Conservation (phyloP, 2,888 invertebrate species). For the Rhogogaster chlorosoma region DNA sequence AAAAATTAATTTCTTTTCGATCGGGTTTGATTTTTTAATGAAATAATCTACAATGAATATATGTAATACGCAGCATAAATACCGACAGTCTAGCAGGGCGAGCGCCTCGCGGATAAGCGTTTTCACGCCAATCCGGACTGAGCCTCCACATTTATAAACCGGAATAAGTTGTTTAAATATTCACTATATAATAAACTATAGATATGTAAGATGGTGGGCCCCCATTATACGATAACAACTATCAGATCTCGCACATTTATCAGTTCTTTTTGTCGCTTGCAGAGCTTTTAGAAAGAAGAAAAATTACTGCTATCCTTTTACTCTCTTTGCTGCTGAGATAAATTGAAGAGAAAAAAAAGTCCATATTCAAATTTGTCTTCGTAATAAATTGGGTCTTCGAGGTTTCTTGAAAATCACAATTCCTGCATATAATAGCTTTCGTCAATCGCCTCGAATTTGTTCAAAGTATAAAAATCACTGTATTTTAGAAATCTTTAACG, state of each 20-base stretch:
- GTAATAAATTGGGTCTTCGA: not conserved
- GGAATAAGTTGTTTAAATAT: constrained; percentile 78
- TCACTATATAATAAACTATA: constrained; percentile 77
- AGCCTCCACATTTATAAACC: constrained; percentile 77
- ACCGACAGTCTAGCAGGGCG: constrained; percentile 78
- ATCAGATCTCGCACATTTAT: not conserved
- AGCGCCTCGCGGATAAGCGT: constrained; percentile 76
- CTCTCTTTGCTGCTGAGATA: not conserved
- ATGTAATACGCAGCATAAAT: constrained; percentile 76
- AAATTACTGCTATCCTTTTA: not conserved
- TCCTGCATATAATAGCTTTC: not conserved
- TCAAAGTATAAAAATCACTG: not conserved
- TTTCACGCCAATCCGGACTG: constrained; percentile 73
- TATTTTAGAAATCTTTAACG: not conserved
- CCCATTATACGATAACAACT: constrained; percentile 22
- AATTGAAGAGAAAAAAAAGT: not conserved
- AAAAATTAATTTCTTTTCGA: constrained; percentile 70
- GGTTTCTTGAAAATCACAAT: not conserved
- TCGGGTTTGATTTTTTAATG: constrained; percentile 78
- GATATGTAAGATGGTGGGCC: constrained; percentile 73
- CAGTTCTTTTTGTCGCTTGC: not conserved
- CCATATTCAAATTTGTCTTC: not conserved
- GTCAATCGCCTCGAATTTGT: not conserved
- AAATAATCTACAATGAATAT: constrained; percentile 73
- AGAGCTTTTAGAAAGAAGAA: not conserved